These are phyloP conservation scores for Sinella curviseta DNA, from an alignment of 1,140 invertebrate species.

Conservation along the genomic window DNA sequence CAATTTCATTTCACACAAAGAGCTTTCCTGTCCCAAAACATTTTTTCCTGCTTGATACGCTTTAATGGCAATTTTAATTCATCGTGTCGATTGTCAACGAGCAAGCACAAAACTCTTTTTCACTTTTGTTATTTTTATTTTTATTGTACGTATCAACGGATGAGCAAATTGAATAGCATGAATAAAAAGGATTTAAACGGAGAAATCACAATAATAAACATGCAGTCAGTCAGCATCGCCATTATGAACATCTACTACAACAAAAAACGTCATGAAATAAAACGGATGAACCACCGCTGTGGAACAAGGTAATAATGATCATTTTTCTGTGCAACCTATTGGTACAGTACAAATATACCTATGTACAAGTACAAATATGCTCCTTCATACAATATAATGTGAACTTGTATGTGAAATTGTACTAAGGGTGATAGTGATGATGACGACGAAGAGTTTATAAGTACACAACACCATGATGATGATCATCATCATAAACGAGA, in stretches of 20 bases:
- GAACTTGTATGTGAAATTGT: not conserved
- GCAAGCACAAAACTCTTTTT: not conserved
- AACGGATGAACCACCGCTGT: conserved; percentile 25
- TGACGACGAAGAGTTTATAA: not conserved
- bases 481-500: too few species aligned
- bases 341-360: not conserved
- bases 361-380: too few species aligned
- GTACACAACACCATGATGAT: too few species aligned
- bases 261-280: conserved; percentile 8
- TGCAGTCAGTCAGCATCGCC: not conserved
- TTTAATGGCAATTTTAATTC: not conserved
- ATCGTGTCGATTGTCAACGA: conserved; percentile 19
- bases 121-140: not conserved
- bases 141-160: not conserved
- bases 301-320: conserved; percentile 22
- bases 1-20: not conserved
- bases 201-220: conserved; percentile 19
- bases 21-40: not conserved
- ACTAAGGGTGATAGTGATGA: not conserved
- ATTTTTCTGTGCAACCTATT: not conserved
- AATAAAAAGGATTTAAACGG: conserved; percentile 19
- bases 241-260: not conserved
- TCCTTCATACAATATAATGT: too few species aligned
- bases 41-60: not conserved
- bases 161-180: conserved; percentile 9